These are phyloP conservation scores for Amia ocellicauda DNA, from an alignment of 2,113 vertebrate species.

Conservation along the genomic window DNA sequence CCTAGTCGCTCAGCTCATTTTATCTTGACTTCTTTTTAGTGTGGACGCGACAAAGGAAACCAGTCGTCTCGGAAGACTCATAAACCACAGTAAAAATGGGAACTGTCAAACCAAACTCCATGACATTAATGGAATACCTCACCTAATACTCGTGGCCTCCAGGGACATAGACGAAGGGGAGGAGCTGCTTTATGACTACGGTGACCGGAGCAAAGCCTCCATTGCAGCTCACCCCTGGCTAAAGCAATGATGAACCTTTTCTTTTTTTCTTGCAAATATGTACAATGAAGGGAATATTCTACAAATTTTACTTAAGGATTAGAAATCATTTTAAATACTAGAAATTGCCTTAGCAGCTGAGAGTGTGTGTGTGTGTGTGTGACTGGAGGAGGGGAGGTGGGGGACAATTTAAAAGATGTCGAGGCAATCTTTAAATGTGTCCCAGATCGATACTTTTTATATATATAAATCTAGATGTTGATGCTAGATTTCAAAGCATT, in stretches of 20 bases:
- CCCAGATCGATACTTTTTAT: constrained; percentile 70
- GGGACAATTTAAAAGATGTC: constrained; percentile 28
- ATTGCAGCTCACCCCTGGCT: constrained; percentile 88
- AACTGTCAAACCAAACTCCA: constrained; percentile 94
- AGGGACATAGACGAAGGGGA: constrained; percentile 81
- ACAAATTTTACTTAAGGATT: constrained; percentile 34
- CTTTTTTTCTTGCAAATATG: not conserved
- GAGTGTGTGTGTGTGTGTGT: constrained; percentile 42
- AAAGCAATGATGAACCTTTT: constrained; percentile 65
- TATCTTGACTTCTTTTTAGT: too few species aligned
- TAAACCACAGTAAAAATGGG: constrained; percentile 93
- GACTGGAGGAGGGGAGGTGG: constrained; percentile 3
- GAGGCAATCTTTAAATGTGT: constrained; percentile 58
- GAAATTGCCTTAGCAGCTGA: constrained; percentile 60
- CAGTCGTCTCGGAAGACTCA: constrained; percentile 77
- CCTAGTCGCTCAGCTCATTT: too few species aligned
- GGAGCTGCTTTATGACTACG: constrained; percentile 93
- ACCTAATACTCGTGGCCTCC: constrained; percentile 88
- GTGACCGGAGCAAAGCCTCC: constrained; percentile 86
- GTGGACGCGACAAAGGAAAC: constrained; percentile 91
- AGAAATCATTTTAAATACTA: constrained; percentile 47
- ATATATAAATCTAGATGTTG: constrained; percentile 57
- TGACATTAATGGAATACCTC: constrained; percentile 78
- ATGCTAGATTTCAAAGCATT: constrained; percentile 60
- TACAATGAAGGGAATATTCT: constrained; percentile 35